A percentile compares a stretch with the other conserved stretches of the same genome.
Conservation (phyloP, 2,888 invertebrate species). For the Eucera pruinosa region DNA sequence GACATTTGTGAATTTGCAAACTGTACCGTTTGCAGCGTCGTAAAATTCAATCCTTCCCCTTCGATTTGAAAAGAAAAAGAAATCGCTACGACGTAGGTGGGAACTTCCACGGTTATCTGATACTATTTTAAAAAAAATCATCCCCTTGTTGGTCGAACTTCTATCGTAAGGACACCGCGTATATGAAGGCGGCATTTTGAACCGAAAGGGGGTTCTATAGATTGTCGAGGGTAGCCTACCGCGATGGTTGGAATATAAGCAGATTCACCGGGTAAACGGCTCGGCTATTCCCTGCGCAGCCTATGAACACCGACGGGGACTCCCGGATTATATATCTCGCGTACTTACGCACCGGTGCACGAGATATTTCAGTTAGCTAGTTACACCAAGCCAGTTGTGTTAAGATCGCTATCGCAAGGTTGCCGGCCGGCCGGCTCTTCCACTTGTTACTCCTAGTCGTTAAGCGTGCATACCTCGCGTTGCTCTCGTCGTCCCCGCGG, state of each 20-base stretch:
- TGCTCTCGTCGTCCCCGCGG: conserved; percentile 30
- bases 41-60: no score
- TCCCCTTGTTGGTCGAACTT: no score
- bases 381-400: conserved; percentile 67
- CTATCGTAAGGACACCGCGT: no score
- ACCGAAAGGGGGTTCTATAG: no score
- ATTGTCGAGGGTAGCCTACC: not conserved
- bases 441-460: conserved; percentile 74
- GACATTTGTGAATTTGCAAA: no score
- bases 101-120: no score
- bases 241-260: not conserved
- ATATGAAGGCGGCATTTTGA: no score
- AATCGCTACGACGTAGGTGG: no score
- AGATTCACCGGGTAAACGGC: conserved; percentile 27
- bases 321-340: conserved; percentile 30
- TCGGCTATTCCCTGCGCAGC: conserved; percentile 8
- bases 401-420: conserved; percentile 73
- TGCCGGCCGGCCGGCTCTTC: conserved; percentile 66
- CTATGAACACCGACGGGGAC: conserved; percentile 6
- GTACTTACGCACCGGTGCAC: conserved; percentile 41
- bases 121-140: no score
- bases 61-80: no score
- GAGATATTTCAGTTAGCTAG: conserved; percentile 74
- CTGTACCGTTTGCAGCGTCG: no score
- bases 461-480: conserved; percentile 58